Percentiles rank a stretch among this genome's conserved stretches.
Conservation (phyloP, 2,797 vertebrate species). For the Pipistrellus pygmaeus region DNA sequence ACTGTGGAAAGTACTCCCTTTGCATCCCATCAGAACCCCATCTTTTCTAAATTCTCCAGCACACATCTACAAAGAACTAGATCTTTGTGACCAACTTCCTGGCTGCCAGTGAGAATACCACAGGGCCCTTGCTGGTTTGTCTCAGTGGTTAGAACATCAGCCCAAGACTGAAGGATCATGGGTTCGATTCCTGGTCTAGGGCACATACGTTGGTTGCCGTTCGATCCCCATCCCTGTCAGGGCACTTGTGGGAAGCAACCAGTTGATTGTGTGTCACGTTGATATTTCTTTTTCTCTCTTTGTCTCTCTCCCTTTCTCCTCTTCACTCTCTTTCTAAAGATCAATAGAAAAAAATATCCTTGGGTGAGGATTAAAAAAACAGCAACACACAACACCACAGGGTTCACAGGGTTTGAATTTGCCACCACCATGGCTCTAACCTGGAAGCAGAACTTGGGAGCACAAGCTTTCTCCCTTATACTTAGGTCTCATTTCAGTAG, state of each 20-base stretch:
- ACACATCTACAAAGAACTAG: slow-evolving; percentile 94
- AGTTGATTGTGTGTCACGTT: no score
- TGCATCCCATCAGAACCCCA: slow-evolving; percentile 96
- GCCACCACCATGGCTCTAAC: slow-evolving; percentile 82
- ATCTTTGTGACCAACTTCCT: slow-evolving; percentile 97
- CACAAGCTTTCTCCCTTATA: background rate
- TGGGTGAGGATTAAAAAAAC: no score
- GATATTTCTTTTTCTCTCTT: no score
- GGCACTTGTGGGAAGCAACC: no score
- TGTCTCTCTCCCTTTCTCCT: no score
- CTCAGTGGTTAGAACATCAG: no score
- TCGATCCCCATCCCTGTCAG: no score
- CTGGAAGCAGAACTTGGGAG: slow-evolving; percentile 62
- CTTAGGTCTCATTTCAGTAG: background rate
- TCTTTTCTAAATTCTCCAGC: slow-evolving; percentile 90
- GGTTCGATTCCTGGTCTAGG: no score
- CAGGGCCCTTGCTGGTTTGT: slow-evolving; percentile 82
- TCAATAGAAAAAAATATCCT: no score
- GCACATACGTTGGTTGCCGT: no score
- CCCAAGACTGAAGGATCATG: no score
- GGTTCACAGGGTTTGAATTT: slow-evolving; percentile 93
- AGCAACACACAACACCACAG: slow-evolving; percentile 90
- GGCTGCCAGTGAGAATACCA: slow-evolving; percentile 95
- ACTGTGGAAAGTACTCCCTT: slow-evolving; percentile 97
- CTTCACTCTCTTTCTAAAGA: no score